phyloP scores from a whole-genome alignment of 2,888 invertebrate species.

The Glyphotaelius pellucidus region DNA sequence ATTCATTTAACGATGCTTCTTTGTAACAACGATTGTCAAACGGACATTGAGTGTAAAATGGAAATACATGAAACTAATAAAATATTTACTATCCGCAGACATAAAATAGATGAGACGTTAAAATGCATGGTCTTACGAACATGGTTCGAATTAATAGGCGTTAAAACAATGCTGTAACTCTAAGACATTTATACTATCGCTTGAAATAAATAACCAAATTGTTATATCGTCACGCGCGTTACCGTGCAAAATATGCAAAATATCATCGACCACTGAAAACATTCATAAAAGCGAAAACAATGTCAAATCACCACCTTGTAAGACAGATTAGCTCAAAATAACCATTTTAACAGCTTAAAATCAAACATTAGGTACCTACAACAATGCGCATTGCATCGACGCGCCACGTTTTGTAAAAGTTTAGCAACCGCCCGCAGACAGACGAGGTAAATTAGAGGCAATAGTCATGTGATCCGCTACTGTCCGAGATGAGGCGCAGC shows the following conservation, averaged over 20 bases:
- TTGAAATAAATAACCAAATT: background rate
- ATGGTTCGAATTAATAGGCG: background rate
- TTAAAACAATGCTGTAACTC: background rate
- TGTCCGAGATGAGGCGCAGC: background rate
- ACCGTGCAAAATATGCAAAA: background rate
- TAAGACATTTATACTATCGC: background rate
- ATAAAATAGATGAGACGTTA: background rate
- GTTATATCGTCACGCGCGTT: background rate
- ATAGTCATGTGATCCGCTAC: slow-evolving; percentile 42
- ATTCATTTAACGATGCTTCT: slow-evolving; percentile 42
- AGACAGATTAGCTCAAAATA: too few species aligned
- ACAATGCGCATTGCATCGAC: background rate
- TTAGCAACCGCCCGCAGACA: slow-evolving; percentile 13
- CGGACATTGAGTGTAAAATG: background rate
- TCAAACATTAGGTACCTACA: background rate
- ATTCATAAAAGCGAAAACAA: too few species aligned
- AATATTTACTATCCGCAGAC: background rate
- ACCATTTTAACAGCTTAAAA: background rate
- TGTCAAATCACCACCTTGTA: too few species aligned
- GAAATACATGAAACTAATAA: background rate
- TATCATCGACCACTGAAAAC: too few species aligned
- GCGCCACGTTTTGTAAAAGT: background rate
- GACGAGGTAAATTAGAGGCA: slow-evolving; percentile 39
- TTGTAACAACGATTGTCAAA: slow-evolving; percentile 31
- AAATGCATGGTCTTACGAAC: background rate